Conservation (phyloP, 1,140 invertebrate genomes). For the Oppia nitens region DNA sequence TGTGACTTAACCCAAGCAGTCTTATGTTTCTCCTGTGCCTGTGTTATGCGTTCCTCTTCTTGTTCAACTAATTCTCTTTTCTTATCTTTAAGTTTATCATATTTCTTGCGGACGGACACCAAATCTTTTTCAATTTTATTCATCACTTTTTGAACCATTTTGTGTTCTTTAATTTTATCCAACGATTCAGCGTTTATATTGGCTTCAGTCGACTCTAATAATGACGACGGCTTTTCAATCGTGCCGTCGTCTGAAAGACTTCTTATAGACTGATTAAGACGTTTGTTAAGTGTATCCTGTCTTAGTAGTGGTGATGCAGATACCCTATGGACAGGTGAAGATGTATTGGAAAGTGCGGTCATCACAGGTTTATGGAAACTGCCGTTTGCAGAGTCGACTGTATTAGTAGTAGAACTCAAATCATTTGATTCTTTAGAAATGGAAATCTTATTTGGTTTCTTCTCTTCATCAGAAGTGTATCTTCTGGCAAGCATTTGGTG, state of each 20-base stretch:
- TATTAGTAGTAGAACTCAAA: conserved; percentile 18
- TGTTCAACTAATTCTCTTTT: conserved; percentile 22
- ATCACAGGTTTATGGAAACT: conserved; percentile 9
- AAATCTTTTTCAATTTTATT: conserved; percentile 71
- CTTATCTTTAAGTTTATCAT: conserved; percentile 46
- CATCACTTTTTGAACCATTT: conserved; percentile 60
- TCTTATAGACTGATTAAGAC: conserved; percentile 16
- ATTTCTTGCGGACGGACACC: conserved; percentile 60
- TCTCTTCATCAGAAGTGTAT: neutral
- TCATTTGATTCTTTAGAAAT: neutral
- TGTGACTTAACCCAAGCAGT: conserved; percentile 21
- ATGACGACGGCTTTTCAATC: conserved; percentile 14
- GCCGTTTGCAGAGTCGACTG: neutral
- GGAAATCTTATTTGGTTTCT: neutral
- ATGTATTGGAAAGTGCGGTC: conserved; percentile 9
- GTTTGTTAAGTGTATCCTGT: conserved; percentile 19
- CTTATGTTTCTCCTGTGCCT: conserved; percentile 24
- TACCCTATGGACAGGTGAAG: conserved; percentile 10
- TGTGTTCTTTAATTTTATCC: conserved; percentile 59
- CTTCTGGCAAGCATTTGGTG: neutral
- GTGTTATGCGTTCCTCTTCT: conserved; percentile 25
- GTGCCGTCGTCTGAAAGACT: conserved; percentile 17
- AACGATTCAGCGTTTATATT: conserved; percentile 44
- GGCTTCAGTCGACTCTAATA: conserved; percentile 19
- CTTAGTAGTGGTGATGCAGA: conserved; percentile 2